Conservation (phyloP, 2,888 invertebrate genomes). For the Cataglyphis rosenhaueri region DNA sequence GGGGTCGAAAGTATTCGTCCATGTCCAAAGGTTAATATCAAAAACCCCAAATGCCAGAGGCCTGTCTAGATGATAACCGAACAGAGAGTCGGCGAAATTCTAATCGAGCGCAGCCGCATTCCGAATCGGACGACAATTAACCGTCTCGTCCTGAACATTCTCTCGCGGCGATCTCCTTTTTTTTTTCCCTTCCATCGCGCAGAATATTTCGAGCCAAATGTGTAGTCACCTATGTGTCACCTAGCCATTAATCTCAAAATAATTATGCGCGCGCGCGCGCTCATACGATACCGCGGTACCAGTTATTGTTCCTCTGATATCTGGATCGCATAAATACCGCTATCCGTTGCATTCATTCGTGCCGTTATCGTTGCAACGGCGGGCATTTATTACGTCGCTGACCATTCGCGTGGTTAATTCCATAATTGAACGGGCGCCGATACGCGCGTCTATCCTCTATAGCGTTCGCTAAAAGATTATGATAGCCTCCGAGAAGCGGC, state of each 20-base stretch:
- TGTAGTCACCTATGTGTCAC: constrained; percentile 32
- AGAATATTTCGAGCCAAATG: constrained; percentile 62
- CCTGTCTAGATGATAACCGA: constrained; percentile 41
- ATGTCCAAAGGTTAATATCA: constrained; percentile 42
- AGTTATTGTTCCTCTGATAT: constrained; percentile 76
- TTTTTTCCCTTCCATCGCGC: constrained; percentile 19
- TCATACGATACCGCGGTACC: constrained; percentile 64
- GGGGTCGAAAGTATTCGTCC: constrained; percentile 41
- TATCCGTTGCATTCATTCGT: constrained; percentile 76
- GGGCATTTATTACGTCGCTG: constrained; percentile 72
- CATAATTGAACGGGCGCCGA: constrained; percentile 73
- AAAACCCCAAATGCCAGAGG: constrained; percentile 33
- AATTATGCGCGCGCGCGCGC: constrained; percentile 70
- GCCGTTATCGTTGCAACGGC: constrained; percentile 73
- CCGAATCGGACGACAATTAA: constrained; percentile 51
- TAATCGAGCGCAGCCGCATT: constrained; percentile 53
- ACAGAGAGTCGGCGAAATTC: constrained; percentile 39
- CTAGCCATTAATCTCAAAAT: constrained; percentile 73
- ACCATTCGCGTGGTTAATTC: constrained; percentile 73
- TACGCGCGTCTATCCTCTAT: constrained; percentile 29
- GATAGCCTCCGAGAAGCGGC: neutral
- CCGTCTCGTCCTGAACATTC: constrained; percentile 45
- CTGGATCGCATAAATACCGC: constrained; percentile 76
- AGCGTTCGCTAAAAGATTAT: constrained; percentile 27
- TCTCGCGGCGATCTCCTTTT: constrained; percentile 22